Percentiles rank a stretch among this genome's conserved stretches.
These are phyloP conservation scores for Bombus vancouverensis DNA, from an alignment of 1,140 invertebrate genomes.

Conservation along the genomic window DNA sequence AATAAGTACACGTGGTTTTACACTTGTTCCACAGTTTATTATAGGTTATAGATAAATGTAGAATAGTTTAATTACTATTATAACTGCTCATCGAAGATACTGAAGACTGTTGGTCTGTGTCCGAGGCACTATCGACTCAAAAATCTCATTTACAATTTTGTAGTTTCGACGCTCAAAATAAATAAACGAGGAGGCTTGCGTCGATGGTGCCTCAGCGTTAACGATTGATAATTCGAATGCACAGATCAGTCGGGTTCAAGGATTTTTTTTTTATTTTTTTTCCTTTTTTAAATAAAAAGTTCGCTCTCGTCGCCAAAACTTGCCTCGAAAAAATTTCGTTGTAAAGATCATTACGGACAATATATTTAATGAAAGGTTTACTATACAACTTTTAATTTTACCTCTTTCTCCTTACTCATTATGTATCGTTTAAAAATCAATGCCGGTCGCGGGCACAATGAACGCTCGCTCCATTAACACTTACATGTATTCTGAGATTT, in stretches of 20 bases:
- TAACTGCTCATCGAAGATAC: constrained; percentile 82
- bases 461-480: constrained; percentile 70
- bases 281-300: constrained; percentile 66
- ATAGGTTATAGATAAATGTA: constrained; percentile 83
- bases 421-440: constrained; percentile 79
- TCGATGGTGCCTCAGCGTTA: constrained; percentile 65
- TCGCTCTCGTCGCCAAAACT: constrained; percentile 72
- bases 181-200: constrained; percentile 59
- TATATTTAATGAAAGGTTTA: constrained; percentile 77
- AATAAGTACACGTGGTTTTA: constrained; percentile 57
- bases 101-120: constrained; percentile 75
- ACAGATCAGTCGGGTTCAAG: constrained; percentile 72
- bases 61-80: constrained; percentile 83
- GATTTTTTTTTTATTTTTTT: constrained; percentile 63
- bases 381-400: constrained; percentile 81
- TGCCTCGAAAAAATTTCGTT: constrained; percentile 78
- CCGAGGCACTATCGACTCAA: constrained; percentile 70
- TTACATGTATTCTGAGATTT: constrained; percentile 73
- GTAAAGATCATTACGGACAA: constrained; percentile 80
- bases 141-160: constrained; percentile 63
- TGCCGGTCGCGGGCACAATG: constrained; percentile 70
- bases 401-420: constrained; percentile 69
- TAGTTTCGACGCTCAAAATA: constrained; percentile 53
- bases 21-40: constrained; percentile 83
- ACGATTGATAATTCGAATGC: constrained; percentile 63